phyloP scores from a whole-genome alignment of 2,888 invertebrate species.

The Stegana nigrithorax region DNA sequence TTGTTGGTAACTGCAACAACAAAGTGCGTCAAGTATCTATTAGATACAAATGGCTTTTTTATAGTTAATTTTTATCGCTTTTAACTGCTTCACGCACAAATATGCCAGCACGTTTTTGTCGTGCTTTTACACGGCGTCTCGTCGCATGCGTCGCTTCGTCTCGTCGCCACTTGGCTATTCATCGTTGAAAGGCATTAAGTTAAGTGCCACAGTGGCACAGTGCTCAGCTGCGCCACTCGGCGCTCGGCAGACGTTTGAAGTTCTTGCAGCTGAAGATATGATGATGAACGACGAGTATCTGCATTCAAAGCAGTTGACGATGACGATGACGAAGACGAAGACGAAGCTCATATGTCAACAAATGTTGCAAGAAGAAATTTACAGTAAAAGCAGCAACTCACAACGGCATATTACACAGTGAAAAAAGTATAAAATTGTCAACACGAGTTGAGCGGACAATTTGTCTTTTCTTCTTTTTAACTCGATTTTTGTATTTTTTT shows the following conservation, averaged over 20 bases:
- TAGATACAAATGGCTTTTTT: constrained; percentile 53
- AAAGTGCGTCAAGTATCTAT: constrained; percentile 34
- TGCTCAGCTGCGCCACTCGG: neutral
- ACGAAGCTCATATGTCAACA: constrained; percentile 19
- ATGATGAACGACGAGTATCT: too few relatives aligned
- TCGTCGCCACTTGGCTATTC: too few relatives aligned
- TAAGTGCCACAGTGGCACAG: constrained; percentile 25
- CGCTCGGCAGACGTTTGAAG: too few relatives aligned
- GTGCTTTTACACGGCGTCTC: constrained; percentile 35
- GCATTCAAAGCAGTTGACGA: too few relatives aligned
- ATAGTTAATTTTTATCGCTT: constrained; percentile 50
- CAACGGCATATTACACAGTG: neutral
- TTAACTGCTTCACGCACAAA: constrained; percentile 58
- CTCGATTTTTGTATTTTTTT: constrained; percentile 33
- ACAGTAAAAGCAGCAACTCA: constrained; percentile 15
- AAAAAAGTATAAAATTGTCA: constrained; percentile 50
- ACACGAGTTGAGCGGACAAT: constrained; percentile 40
- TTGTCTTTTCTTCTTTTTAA: constrained; percentile 44
- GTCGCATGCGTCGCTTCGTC: too few relatives aligned
- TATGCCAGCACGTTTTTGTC: constrained; percentile 35
- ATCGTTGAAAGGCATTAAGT: constrained; percentile 32
- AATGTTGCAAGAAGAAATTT: constrained; percentile 30
- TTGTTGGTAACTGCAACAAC: constrained; percentile 17
- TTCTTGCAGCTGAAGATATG: too few relatives aligned
- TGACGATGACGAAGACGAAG: neutral